Conservation (phyloP, 2,888 invertebrate genomes). For the Deilephila elpenor region DNA sequence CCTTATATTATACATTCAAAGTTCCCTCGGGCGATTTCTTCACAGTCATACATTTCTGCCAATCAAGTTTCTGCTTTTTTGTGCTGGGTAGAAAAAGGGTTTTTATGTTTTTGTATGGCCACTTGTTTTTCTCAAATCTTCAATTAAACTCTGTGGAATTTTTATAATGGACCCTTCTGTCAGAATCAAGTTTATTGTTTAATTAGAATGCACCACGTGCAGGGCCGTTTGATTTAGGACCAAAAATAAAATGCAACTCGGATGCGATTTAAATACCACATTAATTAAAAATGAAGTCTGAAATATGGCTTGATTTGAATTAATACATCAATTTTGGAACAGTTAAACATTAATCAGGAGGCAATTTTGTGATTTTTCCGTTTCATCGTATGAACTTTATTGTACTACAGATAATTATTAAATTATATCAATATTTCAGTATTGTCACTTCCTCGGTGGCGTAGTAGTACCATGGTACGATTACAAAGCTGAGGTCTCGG, state of each 20-base stretch:
- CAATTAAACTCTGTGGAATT: not conserved
- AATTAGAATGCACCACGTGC: constrained; percentile 24
- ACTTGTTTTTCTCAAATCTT: not conserved
- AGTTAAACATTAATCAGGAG: not conserved
- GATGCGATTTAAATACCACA: constrained; percentile 20
- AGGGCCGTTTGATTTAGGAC: constrained; percentile 16
- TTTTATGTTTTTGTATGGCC: not conserved
- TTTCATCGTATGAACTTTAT: too few species aligned
- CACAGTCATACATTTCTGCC: not conserved
- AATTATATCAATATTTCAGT: too few species aligned
- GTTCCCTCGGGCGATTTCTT: constrained; percentile 10
- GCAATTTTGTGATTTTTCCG: not conserved
- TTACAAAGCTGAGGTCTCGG: too few species aligned
- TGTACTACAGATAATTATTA: too few species aligned
- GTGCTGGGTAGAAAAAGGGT: not conserved
- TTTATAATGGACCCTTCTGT: not conserved
- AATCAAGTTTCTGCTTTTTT: not conserved
- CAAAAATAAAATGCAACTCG: constrained; percentile 27
- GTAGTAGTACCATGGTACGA: too few species aligned
- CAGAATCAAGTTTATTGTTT: constrained; percentile 1
- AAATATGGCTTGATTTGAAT: not conserved
- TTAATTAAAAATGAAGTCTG: constrained; percentile 1
- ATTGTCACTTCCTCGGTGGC: too few species aligned
- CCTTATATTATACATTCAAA: not conserved
- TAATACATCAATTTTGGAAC: not conserved